Evolutionary conservation across 2,888 invertebrate species (phyloP), one percentile per base, ranked within the genome.

Genomic region (Cheilosia scutellata): DNA sequence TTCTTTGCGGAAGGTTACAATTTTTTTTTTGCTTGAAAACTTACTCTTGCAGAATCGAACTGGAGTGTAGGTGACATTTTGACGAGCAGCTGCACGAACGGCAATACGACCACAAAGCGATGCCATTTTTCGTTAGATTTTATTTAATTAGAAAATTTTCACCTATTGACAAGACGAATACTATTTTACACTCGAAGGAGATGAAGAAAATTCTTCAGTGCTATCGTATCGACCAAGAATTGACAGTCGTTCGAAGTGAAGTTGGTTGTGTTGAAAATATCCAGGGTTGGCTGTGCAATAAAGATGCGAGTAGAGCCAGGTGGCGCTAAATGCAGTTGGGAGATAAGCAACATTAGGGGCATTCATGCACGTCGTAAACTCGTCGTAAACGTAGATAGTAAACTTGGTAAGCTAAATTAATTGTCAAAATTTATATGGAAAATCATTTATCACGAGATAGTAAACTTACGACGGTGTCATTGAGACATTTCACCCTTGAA

Each of bases 101-200:
- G 95, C 93, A 92, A 95, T 94, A 94, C 95, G 95, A 93, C 95
- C 94, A 93, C 95, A 96, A 92, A 96, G 93, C 89, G 96, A 95
- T 93, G 96, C 96, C 96, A 96, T 96, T 94, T 94, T 94, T 89
- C 47, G 71, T 55, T 47, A 31, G 57, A 51, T 37, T 74, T 74
- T 70, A 68, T 65, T 63, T 62, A 49, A 76, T 68, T 88, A 86
- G 84, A 87, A 88, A 89, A 87, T 88, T 88, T 83, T 84, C 84
- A 86, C 87, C 87, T 88, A 88, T 87, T 72, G 87, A 87, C 82
- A 87, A 87, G 87, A 83, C 87, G 88, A 88, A 86, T 86, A 71
- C 77, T 79, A 77, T 72, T 82, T 82, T 78, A 72, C 88, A 88
- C 84, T 88, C 88, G 82, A 70, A 87, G 78, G 74, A 25, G 60